Evolutionary conservation across 2,113 vertebrate species (phyloP).

Genomic region (Trinectes maculatus): DNA sequence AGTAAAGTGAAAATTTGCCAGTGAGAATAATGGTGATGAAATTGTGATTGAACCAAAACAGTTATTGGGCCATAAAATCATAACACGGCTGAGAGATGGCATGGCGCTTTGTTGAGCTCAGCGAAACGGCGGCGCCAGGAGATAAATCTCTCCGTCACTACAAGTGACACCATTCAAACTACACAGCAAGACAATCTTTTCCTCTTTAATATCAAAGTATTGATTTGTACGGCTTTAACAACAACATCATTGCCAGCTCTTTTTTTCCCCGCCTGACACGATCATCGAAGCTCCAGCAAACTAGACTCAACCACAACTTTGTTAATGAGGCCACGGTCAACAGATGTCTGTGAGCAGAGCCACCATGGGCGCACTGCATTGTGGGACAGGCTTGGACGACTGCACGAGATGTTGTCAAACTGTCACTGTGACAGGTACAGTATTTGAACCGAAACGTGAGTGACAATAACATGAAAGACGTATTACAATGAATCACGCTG

Average conservation of each 20-base stretch:
- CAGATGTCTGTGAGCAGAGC: conserved; percentile 42
- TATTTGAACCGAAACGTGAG: conserved; percentile 39
- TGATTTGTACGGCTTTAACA: background rate
- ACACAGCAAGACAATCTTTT: background rate
- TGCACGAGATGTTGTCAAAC: conserved; percentile 56
- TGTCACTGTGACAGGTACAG: conserved; percentile 25
- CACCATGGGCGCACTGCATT: conserved; percentile 6
- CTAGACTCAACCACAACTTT: conserved; percentile 7
- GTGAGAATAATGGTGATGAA: background rate
- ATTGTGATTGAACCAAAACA: background rate
- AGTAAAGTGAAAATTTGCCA: background rate
- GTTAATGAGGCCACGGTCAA: conserved; percentile 49
- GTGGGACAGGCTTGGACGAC: conserved; percentile 16
- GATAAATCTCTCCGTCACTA: background rate
- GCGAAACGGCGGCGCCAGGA: background rate
- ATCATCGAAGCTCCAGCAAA: conserved; percentile 9
- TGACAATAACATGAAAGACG: conserved; percentile 31
- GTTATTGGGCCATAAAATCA: background rate
- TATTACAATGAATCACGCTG: background rate
- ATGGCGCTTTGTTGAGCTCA: background rate
- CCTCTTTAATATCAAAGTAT: background rate
- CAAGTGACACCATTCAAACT: background rate
- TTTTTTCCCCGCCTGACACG: background rate
- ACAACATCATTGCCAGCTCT: background rate
- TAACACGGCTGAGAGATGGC: background rate